Evolutionary conservation across 2,113 vertebrate genomes (phyloP), one percentile per base, ranked within the genome.

Genomic region (Pedetes capensis): DNA sequence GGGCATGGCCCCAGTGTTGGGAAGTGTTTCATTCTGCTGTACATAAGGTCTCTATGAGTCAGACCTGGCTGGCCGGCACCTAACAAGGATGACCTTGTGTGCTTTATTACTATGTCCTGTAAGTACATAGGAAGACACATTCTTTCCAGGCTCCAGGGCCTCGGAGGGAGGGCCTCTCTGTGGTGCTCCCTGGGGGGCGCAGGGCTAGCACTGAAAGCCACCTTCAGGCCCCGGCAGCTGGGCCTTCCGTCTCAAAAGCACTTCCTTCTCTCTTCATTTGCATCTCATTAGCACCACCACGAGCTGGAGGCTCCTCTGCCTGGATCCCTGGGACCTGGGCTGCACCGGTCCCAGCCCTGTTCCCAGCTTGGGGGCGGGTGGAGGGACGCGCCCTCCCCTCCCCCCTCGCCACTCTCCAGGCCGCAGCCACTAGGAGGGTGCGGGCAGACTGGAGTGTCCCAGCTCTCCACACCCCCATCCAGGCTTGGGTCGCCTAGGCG

Each of bases 241-340:
- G 95, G 91, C 55, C 89, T 72, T 37, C 89, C 12, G 49, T 87
- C 93, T 72, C 82, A 44, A 82, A 79, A 82, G 47, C 85, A 47
- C 87, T n/a, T 81, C 92, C 78, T 79, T 71, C 64, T 57, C 49
- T 69, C 47, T 74, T 80, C 72, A 92, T 93, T 94, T 93, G 91
- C 96, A 96, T 97, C 86, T 97, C 88, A 97, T 97, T 96, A 95
- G 87, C 95, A 83, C 94, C 66, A 59, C 81, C 66, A 16, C 0
- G 23, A 76, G 89, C 86, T 42, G 68, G 69, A 69, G 74, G 88
- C 90, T 27, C 78, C 80, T 81, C 83, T 23, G 71, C 68, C 61
- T 4, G 87, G 76, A 93, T 89, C 72, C 78, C 86, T 39, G 91
- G 86, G 83, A 79, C 47, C 4, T 59, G 8, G 91, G 79, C 69